Evolutionary conservation across 1,140 invertebrate species (phyloP).

Genomic region (Brachystomella parvula): DNA sequence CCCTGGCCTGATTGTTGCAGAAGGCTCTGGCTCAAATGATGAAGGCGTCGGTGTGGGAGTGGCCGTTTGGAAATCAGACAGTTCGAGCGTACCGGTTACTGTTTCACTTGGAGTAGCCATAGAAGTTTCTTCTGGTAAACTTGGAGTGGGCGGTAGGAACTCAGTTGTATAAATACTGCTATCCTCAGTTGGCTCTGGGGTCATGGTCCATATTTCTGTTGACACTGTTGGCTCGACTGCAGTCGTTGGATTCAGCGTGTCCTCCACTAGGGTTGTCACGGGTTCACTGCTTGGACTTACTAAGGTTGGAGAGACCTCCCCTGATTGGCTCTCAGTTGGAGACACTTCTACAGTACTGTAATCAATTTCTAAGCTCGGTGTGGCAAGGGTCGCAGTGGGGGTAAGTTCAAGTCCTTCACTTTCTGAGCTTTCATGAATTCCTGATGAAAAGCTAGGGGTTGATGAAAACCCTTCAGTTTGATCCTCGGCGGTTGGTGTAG

Average conservation of each 20-base stretch:
- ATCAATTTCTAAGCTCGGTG: slow-evolving; percentile 1
- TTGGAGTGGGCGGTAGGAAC: neutral
- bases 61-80: neutral
- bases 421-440: neutral
- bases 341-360: neutral
- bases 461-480: neutral
- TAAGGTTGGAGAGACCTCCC: neutral
- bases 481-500: slow-evolving; percentile 1
- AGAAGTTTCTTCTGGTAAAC: neutral
- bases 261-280: neutral
- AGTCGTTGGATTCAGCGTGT: neutral
- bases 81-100: neutral
- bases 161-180: neutral
- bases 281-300: neutral
- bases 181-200: neutral
- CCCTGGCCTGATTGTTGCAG: neutral
- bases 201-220: neutral
- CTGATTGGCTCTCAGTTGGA: neutral
- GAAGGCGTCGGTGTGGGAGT: neutral
- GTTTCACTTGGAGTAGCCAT: neutral
- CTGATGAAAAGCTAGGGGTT: neutral
- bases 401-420: neutral
- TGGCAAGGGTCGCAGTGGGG: slow-evolving; percentile 7
- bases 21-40: neutral
- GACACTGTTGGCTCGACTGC: slow-evolving; percentile 3